These are phyloP conservation scores for Entomobrya proxima DNA, from an alignment of 2,888 invertebrate genomes.

Conservation along the genomic window DNA sequence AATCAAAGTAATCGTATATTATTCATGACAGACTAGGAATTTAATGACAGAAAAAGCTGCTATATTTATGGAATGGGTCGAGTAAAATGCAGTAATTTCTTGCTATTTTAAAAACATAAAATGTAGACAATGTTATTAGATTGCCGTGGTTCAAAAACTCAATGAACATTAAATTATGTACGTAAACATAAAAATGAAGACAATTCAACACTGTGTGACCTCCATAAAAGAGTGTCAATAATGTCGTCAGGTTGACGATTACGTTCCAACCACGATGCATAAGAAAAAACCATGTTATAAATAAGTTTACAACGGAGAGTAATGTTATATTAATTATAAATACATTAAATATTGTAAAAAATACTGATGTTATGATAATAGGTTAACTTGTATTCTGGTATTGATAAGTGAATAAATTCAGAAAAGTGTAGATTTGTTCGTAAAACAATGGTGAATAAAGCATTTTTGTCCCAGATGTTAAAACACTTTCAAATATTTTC, in stretches of 20 bases:
- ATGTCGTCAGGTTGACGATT: too few relatives aligned
- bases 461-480: slow-evolving; percentile 55
- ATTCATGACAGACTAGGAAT: neutral
- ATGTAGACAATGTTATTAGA: too few relatives aligned
- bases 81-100: too few relatives aligned
- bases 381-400: neutral
- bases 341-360: neutral
- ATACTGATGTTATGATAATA: slow-evolving; percentile 13
- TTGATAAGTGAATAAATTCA: neutral
- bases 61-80: too few relatives aligned
- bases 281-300: too few relatives aligned
- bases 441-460: slow-evolving; percentile 45
- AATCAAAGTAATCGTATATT: neutral
- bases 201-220: too few relatives aligned
- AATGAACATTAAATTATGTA: too few relatives aligned
- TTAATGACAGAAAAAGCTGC: neutral
- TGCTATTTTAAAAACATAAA: too few relatives aligned
- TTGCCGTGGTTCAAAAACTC: too few relatives aligned
- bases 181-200: neutral
- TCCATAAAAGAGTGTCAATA: too few relatives aligned
- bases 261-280: too few relatives aligned
- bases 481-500: neutral
- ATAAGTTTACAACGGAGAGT: neutral
- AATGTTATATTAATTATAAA: neutral
- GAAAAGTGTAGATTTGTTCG: slow-evolving; percentile 57